Conservation (phyloP, 2,113 vertebrate genomes). For the Arvicanthis niloticus region DNA sequence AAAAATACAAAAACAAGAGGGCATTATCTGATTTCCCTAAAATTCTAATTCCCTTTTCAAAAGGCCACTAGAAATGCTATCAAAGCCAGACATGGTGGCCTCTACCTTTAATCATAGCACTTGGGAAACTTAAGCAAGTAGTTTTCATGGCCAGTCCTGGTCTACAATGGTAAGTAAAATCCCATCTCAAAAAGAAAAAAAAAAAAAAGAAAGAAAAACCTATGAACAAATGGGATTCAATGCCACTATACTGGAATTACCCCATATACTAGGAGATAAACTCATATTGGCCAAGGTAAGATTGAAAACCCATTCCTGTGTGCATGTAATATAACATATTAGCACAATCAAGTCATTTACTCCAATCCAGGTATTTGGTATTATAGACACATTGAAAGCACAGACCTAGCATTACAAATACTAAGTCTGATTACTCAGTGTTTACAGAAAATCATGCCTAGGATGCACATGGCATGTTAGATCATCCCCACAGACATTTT, state of each 20-base stretch:
- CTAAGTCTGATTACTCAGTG: neutral
- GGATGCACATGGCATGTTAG: neutral
- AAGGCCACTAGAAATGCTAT: neutral
- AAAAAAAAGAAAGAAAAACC: neutral
- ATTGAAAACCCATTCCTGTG: neutral
- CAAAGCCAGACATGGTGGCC: neutral
- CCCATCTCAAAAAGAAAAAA: neutral
- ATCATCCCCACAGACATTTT: neutral
- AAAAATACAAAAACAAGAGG: neutral
- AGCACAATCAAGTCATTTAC: slow-evolving; percentile 37
- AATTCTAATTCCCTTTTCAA: slow-evolving; percentile 13
- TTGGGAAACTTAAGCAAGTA: neutral
- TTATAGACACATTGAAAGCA: neutral
- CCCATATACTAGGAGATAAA: neutral
- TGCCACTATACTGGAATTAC: neutral
- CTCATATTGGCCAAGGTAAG: neutral
- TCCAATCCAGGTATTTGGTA: neutral
- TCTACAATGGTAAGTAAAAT: neutral
- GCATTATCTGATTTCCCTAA: slow-evolving; percentile 15
- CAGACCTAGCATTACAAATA: neutral
- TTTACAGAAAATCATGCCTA: neutral
- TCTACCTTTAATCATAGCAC: neutral
- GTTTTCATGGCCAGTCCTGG: neutral
- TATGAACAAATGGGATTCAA: neutral
- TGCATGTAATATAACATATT: neutral